Conservation (phyloP, 2,113 vertebrate species). For the Anhinga rufa region DNA sequence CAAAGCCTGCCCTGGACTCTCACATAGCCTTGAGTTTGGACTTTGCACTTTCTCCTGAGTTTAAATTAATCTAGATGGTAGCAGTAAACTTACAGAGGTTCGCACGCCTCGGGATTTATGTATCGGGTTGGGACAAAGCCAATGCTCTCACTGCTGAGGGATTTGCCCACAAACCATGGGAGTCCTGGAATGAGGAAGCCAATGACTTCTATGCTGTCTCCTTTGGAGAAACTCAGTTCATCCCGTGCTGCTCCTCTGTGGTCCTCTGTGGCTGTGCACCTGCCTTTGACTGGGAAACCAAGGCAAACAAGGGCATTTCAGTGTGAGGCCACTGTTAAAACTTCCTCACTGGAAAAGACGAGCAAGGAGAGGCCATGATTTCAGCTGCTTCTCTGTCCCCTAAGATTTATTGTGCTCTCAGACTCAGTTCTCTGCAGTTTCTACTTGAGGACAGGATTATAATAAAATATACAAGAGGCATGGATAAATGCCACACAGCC, state of each 20-base stretch:
- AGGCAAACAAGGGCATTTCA: background rate
- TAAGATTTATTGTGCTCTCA: background rate
- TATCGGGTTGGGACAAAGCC: conserved; percentile 84
- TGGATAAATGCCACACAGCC: background rate
- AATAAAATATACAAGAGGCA: background rate
- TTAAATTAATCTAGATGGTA: background rate
- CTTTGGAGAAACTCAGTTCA: conserved; percentile 83
- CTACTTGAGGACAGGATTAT: background rate
- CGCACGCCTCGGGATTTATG: conserved; percentile 72
- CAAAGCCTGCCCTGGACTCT: background rate
- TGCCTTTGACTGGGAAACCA: conserved; percentile 79
- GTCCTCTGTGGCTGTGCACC: conserved; percentile 77
- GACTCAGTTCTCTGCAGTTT: background rate
- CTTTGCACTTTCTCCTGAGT: background rate
- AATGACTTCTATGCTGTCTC: conserved; percentile 83
- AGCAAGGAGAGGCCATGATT: background rate
- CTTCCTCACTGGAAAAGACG: background rate
- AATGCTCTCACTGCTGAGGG: conserved; percentile 70
- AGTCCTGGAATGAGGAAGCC: conserved; percentile 85
- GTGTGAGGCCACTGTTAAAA: background rate
- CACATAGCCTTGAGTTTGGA: background rate
- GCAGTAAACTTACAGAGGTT: conserved; percentile 78
- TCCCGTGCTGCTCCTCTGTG: conserved; percentile 74
- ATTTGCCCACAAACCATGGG: conserved; percentile 85
- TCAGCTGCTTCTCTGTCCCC: background rate